Conservation (phyloP, 2,113 vertebrate species). For the Nycticebus coucang region DNA sequence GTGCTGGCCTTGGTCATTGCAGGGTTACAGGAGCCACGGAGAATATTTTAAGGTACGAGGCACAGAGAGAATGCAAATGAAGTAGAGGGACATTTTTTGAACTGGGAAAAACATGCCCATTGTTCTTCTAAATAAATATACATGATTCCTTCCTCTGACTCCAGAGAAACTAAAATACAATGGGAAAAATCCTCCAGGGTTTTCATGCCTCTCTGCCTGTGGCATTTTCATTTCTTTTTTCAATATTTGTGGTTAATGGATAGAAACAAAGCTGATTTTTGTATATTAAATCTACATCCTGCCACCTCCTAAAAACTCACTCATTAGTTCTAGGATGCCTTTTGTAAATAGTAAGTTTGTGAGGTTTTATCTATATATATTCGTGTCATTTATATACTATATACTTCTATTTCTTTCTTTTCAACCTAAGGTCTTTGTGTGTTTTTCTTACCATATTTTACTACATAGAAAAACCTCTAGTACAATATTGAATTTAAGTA, state of each 20-base stretch:
- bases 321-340: background rate
- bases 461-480: background rate
- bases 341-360: background rate
- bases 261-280: background rate
- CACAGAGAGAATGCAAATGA: background rate
- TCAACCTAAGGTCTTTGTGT: background rate
- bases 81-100: background rate
- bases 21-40: background rate
- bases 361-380: background rate
- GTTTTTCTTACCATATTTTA: background rate
- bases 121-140: background rate
- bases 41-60: background rate
- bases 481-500: background rate
- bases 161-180: background rate
- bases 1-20: accelerated
- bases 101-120: background rate
- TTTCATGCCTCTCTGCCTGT: background rate
- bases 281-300: background rate
- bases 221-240: background rate
- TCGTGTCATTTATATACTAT: background rate
- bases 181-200: background rate
- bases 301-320: background rate
- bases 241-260: background rate
- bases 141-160: background rate
- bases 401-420: background rate